These are phyloP conservation scores for Callitettix versicolor DNA, from an alignment of 1,140 invertebrate species.

Conservation along the genomic window DNA sequence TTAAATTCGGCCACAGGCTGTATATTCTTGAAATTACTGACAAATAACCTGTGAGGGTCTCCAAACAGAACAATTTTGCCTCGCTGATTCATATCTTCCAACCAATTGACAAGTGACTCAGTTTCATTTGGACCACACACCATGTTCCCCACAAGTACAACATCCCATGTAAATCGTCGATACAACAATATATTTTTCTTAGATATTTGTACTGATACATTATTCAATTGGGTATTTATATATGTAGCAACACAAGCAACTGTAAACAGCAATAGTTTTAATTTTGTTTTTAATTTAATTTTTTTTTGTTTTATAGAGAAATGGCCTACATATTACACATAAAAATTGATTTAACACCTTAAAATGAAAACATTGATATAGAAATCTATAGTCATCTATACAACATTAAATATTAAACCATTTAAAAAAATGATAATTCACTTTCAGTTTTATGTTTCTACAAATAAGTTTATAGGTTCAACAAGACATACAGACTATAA, in stretches of 20 bases:
- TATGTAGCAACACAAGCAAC: not conserved
- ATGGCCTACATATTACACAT: no score
- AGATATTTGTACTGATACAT: not conserved
- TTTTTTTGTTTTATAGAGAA: no score
- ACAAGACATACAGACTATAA: no score
- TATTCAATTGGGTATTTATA: constrained; percentile 1
- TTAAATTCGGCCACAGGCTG: not conserved
- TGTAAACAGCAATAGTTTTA: not conserved
- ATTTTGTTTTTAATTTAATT: no score
- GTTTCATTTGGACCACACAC: not conserved
- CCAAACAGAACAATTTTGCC: not conserved
- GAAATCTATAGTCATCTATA: no score
- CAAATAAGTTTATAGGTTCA: no score
- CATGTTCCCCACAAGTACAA: not conserved
- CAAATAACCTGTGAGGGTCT: not conserved
- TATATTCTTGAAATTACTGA: not conserved
- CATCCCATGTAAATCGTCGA: not conserved
- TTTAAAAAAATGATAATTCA: no score
- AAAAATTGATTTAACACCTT: no score
- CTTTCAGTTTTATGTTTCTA: no score
- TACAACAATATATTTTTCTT: not conserved
- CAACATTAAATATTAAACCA: no score
- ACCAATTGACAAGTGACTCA: not conserved
- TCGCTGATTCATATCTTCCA: not conserved
- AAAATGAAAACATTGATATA: no score